Base-by-base conservation (phyloP, 2,888 invertebrate species). In the Sphaerophoria rueppellii region DNA sequence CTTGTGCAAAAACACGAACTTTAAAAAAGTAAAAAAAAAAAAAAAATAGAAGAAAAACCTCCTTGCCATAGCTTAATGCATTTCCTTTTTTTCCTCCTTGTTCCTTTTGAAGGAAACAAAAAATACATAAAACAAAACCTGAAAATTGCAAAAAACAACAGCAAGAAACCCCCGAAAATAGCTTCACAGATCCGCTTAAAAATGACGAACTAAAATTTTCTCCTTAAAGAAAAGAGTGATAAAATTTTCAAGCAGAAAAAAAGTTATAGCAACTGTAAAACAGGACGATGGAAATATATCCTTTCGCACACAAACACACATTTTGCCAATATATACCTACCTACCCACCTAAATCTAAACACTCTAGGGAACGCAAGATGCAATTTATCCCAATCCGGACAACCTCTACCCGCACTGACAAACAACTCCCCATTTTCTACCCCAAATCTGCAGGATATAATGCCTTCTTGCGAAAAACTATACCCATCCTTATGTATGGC, bases 151-250 rank as follows among this genome's bases (percentile, higher is more conserved):
- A 54, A 54, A 54, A 50, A 65, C 40, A 60, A 60, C 50, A 24
- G 24, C 24, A 72, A 37, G 52, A 54, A 55, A 73, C 81, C 85
- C 60, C 76, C 85, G 85, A 85, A 85, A 85, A 85, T 85, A 85
- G 76, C 80, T 85, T 50, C 48, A 48, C 63, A 80, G 80, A 85
- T 85, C 85, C 80, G 85, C 80, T 85, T 85, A 85, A 60, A 85
- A 77, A 85, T 85, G 85, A 85, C 77, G 81, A 85, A 85, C 80
- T 40, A 57, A 76, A 76, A 70, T 69, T 69, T 54, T 9, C 37
- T 35, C 54, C 34, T 14, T 14, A 14, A 46, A 40, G 12, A 60
- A 61, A 58, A 32, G 32, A 48, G 35, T 57, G 63, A 73, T 72
- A 69, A 61, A 50, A 67, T 32, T 55, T 61, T 43, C 48, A 43